Conservation (phyloP, 2,888 invertebrate species). For the Pheosia gnoma region DNA sequence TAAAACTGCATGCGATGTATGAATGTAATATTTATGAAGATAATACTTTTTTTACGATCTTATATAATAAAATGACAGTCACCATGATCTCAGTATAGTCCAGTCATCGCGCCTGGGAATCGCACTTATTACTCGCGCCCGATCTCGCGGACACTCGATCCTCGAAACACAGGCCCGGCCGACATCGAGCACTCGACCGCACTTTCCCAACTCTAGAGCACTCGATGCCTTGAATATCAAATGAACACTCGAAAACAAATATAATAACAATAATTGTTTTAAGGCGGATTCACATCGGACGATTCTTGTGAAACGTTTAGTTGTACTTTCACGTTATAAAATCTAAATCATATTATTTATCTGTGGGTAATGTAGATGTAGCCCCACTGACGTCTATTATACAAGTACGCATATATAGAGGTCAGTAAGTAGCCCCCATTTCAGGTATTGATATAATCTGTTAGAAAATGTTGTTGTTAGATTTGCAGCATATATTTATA, state of each 20-base stretch:
- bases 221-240: constrained; percentile 6
- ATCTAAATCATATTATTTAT: too few relatives aligned
- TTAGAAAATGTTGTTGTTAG: too few relatives aligned
- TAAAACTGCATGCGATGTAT: too few relatives aligned
- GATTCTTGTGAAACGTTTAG: neutral
- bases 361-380: too few relatives aligned
- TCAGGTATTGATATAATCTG: too few relatives aligned
- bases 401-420: too few relatives aligned
- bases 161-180: constrained; percentile 5
- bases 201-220: constrained; percentile 6
- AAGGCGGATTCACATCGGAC: neutral
- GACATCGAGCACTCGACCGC: constrained; percentile 6
- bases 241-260: constrained; percentile 8
- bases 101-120: constrained; percentile 8
- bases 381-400: too few relatives aligned
- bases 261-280: constrained; percentile 6
- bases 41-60: neutral
- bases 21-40: neutral
- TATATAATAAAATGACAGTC: neutral
- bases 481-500: too few relatives aligned
- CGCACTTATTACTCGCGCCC: constrained; percentile 7
- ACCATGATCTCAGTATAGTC: constrained; percentile 2
- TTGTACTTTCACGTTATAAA: neutral
- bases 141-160: constrained; percentile 1
- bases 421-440: too few relatives aligned